Percentiles rank a stretch among this genome's conserved stretches.
Conservation (phyloP, 2,888 invertebrate species). For the Steinernema carpocapsae region DNA sequence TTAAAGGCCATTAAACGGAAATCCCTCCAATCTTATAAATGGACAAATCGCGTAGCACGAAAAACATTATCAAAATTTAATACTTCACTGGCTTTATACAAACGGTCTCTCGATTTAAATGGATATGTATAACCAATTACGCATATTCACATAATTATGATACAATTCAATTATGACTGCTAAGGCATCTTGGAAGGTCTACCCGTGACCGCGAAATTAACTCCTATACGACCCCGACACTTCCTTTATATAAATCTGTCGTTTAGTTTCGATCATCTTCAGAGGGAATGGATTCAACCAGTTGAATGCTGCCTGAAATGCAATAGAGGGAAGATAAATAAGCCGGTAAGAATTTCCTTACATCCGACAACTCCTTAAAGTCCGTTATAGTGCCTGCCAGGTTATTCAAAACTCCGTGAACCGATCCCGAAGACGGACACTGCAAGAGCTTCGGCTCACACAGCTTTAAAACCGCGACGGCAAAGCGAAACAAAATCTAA, state of each 20-base stretch:
- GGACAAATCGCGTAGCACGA: too few species aligned
- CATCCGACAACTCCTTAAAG: constrained; percentile 72
- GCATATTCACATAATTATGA: background rate
- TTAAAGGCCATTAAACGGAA: too few species aligned
- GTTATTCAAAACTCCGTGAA: constrained; percentile 71
- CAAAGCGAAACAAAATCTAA: constrained; percentile 73
- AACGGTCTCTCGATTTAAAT: background rate
- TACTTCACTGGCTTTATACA: background rate
- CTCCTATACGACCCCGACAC: constrained; percentile 65
- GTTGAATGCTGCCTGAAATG: constrained; percentile 72
- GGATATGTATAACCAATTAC: background rate
- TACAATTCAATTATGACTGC: background rate
- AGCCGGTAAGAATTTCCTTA: constrained; percentile 47
- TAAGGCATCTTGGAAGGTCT: background rate
- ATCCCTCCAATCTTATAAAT: too few species aligned
- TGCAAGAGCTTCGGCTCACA: constrained; percentile 72
- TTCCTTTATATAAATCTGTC: constrained; percentile 70
- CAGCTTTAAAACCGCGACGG: constrained; percentile 72
- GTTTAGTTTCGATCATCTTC: constrained; percentile 70
- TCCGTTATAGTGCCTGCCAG: constrained; percentile 72
- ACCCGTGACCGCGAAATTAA: constrained; percentile 29
- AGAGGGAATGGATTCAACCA: constrained; percentile 72
- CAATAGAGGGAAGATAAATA: background rate
- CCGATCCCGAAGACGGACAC: constrained; percentile 64
- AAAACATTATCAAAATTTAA: constrained; percentile 8